Evolutionary conservation across 2,797 vertebrate species (phyloP).

Genomic region (Pseudotriccus pelzelni): DNA sequence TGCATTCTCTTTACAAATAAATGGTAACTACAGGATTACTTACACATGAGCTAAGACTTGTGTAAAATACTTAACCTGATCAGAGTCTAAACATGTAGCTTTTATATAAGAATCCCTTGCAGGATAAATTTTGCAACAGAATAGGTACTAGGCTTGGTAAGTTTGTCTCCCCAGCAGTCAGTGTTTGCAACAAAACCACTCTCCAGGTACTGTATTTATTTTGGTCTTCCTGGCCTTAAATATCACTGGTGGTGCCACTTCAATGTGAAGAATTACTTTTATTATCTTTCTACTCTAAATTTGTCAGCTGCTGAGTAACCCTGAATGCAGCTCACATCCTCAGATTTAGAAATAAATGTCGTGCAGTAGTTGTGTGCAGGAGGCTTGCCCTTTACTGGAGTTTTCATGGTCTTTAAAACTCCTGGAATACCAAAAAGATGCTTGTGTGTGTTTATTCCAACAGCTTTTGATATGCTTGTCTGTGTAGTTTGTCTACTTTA

Average conservation of each 20-base stretch:
- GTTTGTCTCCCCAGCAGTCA: background rate
- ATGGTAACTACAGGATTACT: background rate
- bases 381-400: background rate
- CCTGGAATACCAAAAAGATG: background rate
- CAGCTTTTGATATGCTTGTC: background rate
- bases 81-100: background rate
- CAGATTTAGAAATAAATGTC: background rate
- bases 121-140: background rate
- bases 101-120: background rate
- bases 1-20: background rate
- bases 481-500: constrained; percentile 7
- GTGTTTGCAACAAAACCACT: background rate
- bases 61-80: background rate
- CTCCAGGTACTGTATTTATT: background rate
- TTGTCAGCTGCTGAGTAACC: background rate
- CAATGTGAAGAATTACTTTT: background rate
- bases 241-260: background rate
- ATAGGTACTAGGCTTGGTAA: background rate
- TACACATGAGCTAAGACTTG: background rate
- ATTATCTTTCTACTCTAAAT: background rate
- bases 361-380: background rate
- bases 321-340: background rate
- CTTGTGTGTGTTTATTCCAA: background rate
- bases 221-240: background rate
- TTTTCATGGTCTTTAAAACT: background rate